Evolutionary conservation across 2,888 invertebrate species (phyloP).

Genomic region (Drosophila neutralis): DNA sequence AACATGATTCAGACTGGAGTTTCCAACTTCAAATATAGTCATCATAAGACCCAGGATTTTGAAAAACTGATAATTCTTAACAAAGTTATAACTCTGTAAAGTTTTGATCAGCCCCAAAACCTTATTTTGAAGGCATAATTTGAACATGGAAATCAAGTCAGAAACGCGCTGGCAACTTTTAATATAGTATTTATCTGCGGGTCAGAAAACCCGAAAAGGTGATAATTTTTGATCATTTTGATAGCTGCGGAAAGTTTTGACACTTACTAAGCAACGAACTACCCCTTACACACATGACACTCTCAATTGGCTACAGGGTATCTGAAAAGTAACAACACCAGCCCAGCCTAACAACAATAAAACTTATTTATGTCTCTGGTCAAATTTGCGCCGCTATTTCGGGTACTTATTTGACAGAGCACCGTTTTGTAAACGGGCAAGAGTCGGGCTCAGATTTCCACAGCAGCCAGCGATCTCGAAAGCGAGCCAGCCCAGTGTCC

Average conservation of each 20-base stretch:
- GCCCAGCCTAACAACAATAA: constrained; percentile 68
- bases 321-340: constrained; percentile 9
- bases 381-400: constrained; percentile 80
- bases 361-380: constrained; percentile 79
- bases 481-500: constrained; percentile 3
- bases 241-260: neutral
- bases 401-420: constrained; percentile 77
- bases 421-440: constrained; percentile 62
- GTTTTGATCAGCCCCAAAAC: rapidly evolving
- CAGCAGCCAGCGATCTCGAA: constrained; percentile 1
- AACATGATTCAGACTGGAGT: neutral
- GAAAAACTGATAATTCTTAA: neutral
- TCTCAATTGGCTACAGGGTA: neutral
- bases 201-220: neutral
- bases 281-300: neutral
- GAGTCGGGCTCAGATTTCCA: constrained; percentile 66
- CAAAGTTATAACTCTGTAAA: neutral
- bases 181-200: rapidly evolving
- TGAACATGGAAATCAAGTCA: neutral
- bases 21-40: neutral
- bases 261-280: rapidly evolving
- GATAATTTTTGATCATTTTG: neutral
- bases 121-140: neutral
- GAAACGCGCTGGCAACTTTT: neutral
- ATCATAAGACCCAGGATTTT: rapidly evolving